phyloP scores from a whole-genome alignment of 2,797 vertebrate genomes.

The Jordanella pulchra region DNA sequence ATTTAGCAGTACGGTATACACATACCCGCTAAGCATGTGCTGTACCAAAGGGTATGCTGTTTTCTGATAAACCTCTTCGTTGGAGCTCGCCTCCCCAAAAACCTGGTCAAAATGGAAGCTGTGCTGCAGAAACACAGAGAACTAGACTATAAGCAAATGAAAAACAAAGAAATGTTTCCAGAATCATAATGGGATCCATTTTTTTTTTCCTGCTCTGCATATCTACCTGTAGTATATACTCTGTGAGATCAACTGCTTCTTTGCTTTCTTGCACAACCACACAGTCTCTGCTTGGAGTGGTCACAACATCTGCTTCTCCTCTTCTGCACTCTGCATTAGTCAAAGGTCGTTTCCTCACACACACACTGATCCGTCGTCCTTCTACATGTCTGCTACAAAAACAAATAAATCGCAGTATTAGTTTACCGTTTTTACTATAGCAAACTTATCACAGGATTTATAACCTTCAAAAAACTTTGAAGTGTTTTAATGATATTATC shows the following conservation, averaged over 20 bases:
- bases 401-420: not conserved
- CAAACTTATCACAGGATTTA: not conserved
- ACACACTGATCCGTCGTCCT: constrained; percentile 86
- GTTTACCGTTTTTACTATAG: not conserved
- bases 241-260: constrained; percentile 89
- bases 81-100: constrained; percentile 87
- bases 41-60: constrained; percentile 89
- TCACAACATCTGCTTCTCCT: constrained; percentile 85
- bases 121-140: constrained; percentile 82
- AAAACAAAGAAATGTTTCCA: not conserved
- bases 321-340: constrained; percentile 76
- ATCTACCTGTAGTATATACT: constrained; percentile 86
- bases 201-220: constrained; percentile 1
- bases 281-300: constrained; percentile 79
- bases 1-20: not conserved
- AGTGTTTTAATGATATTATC: not conserved
- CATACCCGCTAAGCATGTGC: constrained; percentile 90
- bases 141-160: not conserved
- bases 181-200: not conserved
- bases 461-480: not conserved
- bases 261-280: constrained; percentile 88
- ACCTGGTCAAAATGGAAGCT: constrained; percentile 93
- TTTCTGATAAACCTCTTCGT: constrained; percentile 87
- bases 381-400: constrained; percentile 60
- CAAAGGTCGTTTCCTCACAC: constrained; percentile 89